Conservation (phyloP, 2,888 invertebrate species). For the Crematogaster levior region DNA sequence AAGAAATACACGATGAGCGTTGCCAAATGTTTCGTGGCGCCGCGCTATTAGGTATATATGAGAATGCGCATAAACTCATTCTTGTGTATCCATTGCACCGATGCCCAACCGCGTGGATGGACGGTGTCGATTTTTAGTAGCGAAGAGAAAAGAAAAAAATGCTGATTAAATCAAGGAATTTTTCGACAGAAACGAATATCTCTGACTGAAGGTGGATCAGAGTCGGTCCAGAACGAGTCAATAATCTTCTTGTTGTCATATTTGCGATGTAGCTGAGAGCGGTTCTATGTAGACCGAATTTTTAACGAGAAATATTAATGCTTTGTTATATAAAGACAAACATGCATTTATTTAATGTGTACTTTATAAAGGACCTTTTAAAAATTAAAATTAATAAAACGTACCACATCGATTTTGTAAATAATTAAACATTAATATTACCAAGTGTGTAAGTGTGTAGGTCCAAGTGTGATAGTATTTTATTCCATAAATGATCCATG, state of each 20-base stretch:
- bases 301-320: not conserved
- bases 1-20: constrained; percentile 27
- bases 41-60: constrained; percentile 27
- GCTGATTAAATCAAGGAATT: not conserved
- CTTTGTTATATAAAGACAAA: not conserved
- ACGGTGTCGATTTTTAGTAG: not conserved
- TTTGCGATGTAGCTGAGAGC: not conserved
- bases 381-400: not conserved
- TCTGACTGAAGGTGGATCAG: not conserved
- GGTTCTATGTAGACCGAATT: not conserved
- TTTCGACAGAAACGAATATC: not conserved
- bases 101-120: constrained; percentile 12
- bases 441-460: not conserved
- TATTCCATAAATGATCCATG: not conserved
- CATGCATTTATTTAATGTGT: not conserved
- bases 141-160: not conserved
- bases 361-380: not conserved
- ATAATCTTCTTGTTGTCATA: not conserved
- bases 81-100: not conserved
- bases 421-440: constrained; percentile 16
- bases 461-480: no score
- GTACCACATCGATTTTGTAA: not conserved
- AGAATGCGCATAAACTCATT: constrained; percentile 1
- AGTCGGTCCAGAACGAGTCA: not conserved
- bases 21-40: constrained; percentile 42